Conservation (phyloP, 2,797 vertebrate species). For the Aeoliscus strigatus region DNA sequence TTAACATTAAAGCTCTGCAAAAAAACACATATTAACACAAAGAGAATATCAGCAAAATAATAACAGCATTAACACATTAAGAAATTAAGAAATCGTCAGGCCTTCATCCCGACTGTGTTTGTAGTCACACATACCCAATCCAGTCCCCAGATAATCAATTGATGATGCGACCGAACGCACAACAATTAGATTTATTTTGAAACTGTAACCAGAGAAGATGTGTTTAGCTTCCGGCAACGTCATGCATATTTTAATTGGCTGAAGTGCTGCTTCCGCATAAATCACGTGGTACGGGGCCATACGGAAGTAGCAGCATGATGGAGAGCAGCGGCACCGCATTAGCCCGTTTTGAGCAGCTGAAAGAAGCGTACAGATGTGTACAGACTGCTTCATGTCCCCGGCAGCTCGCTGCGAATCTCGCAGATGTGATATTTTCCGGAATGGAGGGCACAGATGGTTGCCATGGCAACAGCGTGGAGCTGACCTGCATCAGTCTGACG, state of each 20-base stretch:
- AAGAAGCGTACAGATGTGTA: conserved; percentile 66
- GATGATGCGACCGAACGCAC: not conserved
- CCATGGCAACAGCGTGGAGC: conserved; percentile 20
- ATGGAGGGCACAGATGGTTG: not conserved
- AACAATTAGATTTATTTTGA: not conserved
- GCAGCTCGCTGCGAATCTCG: conserved; percentile 48
- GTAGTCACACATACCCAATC: no score
- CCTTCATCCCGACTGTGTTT: no score
- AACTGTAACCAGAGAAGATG: not conserved
- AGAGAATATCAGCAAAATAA: no score
- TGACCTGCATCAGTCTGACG: conserved; percentile 70
- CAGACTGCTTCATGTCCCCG: conserved; percentile 53
- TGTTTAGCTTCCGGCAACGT: not conserved
- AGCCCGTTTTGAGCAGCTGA: conserved; percentile 34
- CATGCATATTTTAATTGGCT: not conserved
- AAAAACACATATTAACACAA: no score
- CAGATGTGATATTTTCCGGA: conserved; percentile 30
- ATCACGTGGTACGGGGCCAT: conserved; percentile 3
- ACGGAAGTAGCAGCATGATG: conserved; percentile 7
- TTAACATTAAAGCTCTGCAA: no score
- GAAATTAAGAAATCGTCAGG: no score
- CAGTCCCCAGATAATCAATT: no score
- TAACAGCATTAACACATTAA: no score
- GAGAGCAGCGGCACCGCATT: not conserved
- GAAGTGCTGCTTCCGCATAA: conserved; percentile 18